phyloP scores from a whole-genome alignment of 2,888 invertebrate genomes.

The Caenorhabditis sp. region DNA sequence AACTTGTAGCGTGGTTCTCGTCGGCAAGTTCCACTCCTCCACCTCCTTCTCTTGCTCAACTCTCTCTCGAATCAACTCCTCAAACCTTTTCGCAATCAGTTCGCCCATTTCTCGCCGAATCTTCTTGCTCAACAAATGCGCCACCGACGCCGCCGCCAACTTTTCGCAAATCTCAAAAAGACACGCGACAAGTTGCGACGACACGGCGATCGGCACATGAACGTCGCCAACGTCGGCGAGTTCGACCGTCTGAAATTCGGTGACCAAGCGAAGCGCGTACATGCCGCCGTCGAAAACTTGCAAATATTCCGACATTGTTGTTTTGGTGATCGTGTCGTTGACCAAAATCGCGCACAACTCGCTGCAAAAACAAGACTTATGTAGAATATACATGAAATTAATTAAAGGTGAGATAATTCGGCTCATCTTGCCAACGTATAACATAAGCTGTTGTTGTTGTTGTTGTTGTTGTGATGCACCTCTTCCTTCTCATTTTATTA shows the following conservation, averaged over 20 bases:
- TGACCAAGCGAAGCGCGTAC: slow-evolving; percentile 31
- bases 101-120: slow-evolving; percentile 26
- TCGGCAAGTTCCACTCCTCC: slow-evolving; percentile 28
- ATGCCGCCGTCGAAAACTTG: slow-evolving; percentile 33
- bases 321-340: slow-evolving; percentile 21
- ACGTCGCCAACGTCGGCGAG: slow-evolving; percentile 43
- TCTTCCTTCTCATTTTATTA: too few relatives aligned
- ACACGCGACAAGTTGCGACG: slow-evolving; percentile 30
- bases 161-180: slow-evolving; percentile 31
- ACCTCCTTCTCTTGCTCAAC: slow-evolving; percentile 20
- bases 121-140: slow-evolving; percentile 43
- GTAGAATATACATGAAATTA: too few relatives aligned
- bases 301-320: slow-evolving; percentile 26
- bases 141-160: slow-evolving; percentile 35
- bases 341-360: slow-evolving; percentile 21
- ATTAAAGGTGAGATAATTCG: too few relatives aligned
- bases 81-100: slow-evolving; percentile 10
- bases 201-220: slow-evolving; percentile 39
- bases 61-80: slow-evolving; percentile 27
- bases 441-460: too few relatives aligned
- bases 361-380: slow-evolving; percentile 13
- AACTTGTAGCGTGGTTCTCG: slow-evolving; percentile 27
- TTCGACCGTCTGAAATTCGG: slow-evolving; percentile 45
- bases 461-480: too few relatives aligned
- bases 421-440: too few relatives aligned